Evolutionary conservation across 2,888 invertebrate genomes (phyloP).

Genomic region (Tigriopus californicus): DNA sequence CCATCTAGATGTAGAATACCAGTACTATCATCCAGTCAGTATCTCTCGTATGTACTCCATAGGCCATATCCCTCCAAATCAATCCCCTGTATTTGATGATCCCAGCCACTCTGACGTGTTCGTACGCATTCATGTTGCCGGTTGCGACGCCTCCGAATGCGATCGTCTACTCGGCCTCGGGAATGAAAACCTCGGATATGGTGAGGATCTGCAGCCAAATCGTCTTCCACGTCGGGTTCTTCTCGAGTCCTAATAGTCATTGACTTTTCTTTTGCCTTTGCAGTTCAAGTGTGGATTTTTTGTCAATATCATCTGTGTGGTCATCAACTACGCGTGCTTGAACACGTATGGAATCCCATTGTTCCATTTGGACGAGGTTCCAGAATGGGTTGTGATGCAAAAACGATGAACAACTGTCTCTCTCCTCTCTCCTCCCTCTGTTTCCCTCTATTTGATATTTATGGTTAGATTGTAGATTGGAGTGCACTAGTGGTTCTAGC

Average conservation of each 20-base stretch:
- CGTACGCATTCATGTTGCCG: conserved; percentile 74
- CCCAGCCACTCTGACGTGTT: conserved; percentile 69
- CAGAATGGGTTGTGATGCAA: conserved; percentile 16
- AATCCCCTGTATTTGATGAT: conserved; percentile 33
- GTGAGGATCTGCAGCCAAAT: not conserved
- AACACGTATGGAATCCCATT: not conserved
- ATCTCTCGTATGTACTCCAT: no score
- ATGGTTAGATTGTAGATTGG: no score
- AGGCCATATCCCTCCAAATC: not conserved
- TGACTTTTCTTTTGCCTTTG: not conserved
- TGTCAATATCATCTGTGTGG: conserved; percentile 50
- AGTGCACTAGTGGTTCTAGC: no score
- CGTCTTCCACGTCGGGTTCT: no score
- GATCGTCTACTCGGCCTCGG: conserved; percentile 64
- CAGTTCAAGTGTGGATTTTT: conserved; percentile 49
- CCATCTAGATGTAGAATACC: no score
- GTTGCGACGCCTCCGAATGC: conserved; percentile 91
- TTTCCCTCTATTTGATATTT: no score
- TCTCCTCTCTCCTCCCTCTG: no score
- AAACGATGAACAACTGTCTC: no score
- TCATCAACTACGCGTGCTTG: conserved; percentile 22
- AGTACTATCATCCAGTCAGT: no score
- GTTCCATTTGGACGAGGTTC: conserved; percentile 16
- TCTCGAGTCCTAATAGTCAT: no score
- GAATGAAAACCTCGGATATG: conserved; percentile 40